These are phyloP conservation scores for Origma solitaria DNA, from an alignment of 2,113 vertebrate species.

Conservation along the genomic window DNA sequence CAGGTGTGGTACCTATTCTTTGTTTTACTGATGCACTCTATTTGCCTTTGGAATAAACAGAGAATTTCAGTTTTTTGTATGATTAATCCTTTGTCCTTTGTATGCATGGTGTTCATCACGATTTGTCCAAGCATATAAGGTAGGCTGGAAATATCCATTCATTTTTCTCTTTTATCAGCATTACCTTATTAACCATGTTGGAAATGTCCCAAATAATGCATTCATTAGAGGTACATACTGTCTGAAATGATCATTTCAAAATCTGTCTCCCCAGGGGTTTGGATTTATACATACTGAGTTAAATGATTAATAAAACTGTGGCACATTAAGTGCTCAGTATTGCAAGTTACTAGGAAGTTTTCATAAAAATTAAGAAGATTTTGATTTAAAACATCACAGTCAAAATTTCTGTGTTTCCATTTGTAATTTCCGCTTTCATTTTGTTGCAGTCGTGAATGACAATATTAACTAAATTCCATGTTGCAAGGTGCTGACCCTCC, in stretches of 20 bases:
- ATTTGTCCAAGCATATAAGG: constrained; percentile 6
- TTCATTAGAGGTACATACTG: constrained; percentile 39
- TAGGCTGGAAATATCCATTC: constrained; percentile 5
- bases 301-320: constrained; percentile 36
- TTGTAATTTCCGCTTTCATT: constrained; percentile 23
- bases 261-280: not conserved
- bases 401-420: not conserved
- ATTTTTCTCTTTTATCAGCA: constrained; percentile 42
- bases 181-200: constrained; percentile 54
- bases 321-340: not conserved
- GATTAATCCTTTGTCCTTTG: not conserved
- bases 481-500: not conserved
- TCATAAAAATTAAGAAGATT: constrained; percentile 10
- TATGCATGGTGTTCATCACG: not conserved
- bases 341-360: constrained; percentile 1
- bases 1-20: not conserved
- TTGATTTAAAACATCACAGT: not conserved
- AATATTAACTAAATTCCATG: constrained; percentile 6
- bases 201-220: constrained; percentile 54
- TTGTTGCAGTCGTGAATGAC: not conserved
- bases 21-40: not conserved
- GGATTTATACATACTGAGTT: constrained; percentile 42
- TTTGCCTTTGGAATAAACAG: constrained; percentile 4
- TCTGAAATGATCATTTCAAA: constrained; percentile 46
- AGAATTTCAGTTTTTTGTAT: not conserved